These are phyloP conservation scores for Thermophis baileyi DNA, from an alignment of 2,113 vertebrate genomes.

Conservation along the genomic window DNA sequence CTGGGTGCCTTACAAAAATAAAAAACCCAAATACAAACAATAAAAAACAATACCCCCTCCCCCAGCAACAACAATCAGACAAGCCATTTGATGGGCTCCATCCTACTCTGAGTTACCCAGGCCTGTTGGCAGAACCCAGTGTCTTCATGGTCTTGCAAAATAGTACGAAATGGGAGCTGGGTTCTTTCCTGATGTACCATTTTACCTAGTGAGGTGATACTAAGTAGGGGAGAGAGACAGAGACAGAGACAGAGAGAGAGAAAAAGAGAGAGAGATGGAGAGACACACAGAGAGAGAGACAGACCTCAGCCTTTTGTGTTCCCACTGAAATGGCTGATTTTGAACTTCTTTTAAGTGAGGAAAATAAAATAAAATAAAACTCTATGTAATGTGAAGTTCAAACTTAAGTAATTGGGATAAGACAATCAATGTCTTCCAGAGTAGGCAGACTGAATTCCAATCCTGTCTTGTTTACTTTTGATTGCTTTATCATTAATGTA, in stretches of 20 bases:
- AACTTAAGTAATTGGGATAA: slow-evolving; percentile 12
- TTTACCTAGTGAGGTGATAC: neutral
- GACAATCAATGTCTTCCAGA: slow-evolving; percentile 50
- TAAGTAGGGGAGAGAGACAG: neutral
- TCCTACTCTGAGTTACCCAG: no score
- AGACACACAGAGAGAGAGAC: no score
- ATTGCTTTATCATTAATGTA: slow-evolving; percentile 73
- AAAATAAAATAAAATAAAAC: neutral
- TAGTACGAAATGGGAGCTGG: neutral
- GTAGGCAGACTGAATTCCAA: slow-evolving; percentile 56
- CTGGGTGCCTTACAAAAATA: neutral
- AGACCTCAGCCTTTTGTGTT: neutral
- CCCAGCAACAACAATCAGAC: neutral
- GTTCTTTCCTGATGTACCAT: neutral
- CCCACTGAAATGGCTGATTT: neutral
- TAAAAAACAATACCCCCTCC: neutral
- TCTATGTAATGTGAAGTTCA: neutral
- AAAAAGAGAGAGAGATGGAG: neutral
- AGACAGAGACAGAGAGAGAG: neutral
- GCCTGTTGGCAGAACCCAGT: no score
- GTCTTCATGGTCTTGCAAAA: neutral
- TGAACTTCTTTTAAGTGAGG: neutral
- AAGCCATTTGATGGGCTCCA: neutral
- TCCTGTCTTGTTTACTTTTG: slow-evolving; percentile 65
- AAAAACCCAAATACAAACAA: neutral